These are phyloP conservation scores for Ceratina calcarata DNA, from an alignment of 1,140 invertebrate species.

Conservation along the genomic window DNA sequence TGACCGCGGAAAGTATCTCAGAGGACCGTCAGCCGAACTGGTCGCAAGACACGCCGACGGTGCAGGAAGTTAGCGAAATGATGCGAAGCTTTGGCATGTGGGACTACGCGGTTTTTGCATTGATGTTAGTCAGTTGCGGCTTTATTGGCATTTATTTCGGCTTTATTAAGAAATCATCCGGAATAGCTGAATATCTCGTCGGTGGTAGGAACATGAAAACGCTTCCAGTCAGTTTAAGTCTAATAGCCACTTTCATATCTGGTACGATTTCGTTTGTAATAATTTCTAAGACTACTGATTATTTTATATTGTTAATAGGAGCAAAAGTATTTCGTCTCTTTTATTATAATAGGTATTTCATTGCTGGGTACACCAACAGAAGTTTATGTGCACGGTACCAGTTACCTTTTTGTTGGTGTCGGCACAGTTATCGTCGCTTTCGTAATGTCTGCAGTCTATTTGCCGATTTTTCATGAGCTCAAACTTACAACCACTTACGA, in stretches of 20 bases:
- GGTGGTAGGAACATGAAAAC: constrained; percentile 91
- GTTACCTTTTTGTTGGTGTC: constrained; percentile 84
- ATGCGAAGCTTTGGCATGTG: constrained; percentile 84
- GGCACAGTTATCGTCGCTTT: constrained; percentile 84
- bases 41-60: constrained; percentile 71
- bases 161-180: constrained; percentile 85
- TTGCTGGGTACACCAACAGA: constrained; percentile 90
- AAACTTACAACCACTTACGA: constrained; percentile 91
- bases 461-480: constrained; percentile 91
- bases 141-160: constrained; percentile 90
- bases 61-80: constrained; percentile 82
- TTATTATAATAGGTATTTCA: constrained; percentile 80
- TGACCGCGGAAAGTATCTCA: constrained; percentile 49
- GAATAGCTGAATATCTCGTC: constrained; percentile 89
- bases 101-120: constrained; percentile 87
- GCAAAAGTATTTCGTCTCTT: background rate
- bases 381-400: constrained; percentile 89
- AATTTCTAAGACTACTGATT: background rate
- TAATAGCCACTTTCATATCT: constrained; percentile 87
- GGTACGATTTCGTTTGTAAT: constrained; percentile 34
- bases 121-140: constrained; percentile 87
- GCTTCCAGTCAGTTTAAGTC: constrained; percentile 89
- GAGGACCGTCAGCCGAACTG: constrained; percentile 44
- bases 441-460: constrained; percentile 85
- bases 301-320: background rate